Base-by-base conservation (phyloP, 2,113 vertebrate species). In the Neogobius melanostomus region DNA sequence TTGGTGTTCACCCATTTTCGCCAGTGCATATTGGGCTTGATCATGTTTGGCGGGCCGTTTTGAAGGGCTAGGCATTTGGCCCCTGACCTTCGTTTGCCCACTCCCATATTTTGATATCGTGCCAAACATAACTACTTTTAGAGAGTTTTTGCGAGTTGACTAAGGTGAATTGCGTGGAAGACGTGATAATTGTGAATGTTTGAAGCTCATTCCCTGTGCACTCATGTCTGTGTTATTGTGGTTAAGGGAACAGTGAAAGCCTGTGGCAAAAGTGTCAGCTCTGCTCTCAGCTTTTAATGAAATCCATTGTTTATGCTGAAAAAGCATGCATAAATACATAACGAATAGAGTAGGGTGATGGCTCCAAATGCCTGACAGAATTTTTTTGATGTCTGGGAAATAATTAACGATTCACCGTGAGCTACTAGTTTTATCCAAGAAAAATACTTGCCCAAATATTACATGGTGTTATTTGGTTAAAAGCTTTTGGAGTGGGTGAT, bases 301-400 rank as follows among this genome's bases (percentile, higher is more conserved):
- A 72, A 76, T 77, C 66, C 50, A 74, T 83, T 70, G 62, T 75
- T 67, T 66, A 44, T 65, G 56, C 66, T 79, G 52, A 61, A 64
- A 78, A 82, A 50, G 36, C 65, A 11, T 52, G 47, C 51, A 57
- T 46, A 66, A 69, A 78, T 79, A 66, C 67, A 16, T 12, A 71
- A 46, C 0, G 5, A 64, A 69, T 17, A 62, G 50, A 70, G 36
- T 54, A 71, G 14, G 59, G 14, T 44, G 59, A 61, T 44, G 59
- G 42, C 42, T 42, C 57, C 57, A 44, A 60, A 28, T 43, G 57
- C 59, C 43, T 45, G 42, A 61, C 59, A 44, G 59, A 61, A 61
- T 36, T 6, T 4, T 60, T 43, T 42, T 60, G 28, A 60, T 44
- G 59, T 61, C 14, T 61, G 59, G 42, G 14, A 61, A 61, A 61